These are phyloP conservation scores for Stegastes partitus DNA, from an alignment of 2,113 vertebrate genomes.

Conservation along the genomic window DNA sequence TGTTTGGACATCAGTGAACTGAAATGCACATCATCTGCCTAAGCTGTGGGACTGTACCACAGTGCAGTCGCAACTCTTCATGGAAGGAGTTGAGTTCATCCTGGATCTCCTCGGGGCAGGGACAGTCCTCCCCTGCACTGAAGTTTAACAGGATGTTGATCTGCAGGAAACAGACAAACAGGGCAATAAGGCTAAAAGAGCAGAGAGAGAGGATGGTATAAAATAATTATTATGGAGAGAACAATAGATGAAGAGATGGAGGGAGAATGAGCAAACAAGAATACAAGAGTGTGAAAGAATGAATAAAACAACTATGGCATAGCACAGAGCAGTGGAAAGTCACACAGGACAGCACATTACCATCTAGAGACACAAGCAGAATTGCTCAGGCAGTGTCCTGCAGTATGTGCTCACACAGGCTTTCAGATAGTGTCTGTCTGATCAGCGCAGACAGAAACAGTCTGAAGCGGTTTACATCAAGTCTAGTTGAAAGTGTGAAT, in stretches of 20 bases:
- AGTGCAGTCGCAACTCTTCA: slow-evolving; percentile 94
- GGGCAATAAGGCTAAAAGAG: background rate
- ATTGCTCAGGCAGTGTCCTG: slow-evolving; percentile 17
- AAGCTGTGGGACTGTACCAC: slow-evolving; percentile 84
- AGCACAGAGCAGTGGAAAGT: slow-evolving; percentile 1
- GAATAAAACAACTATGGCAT: background rate
- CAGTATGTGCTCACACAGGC: slow-evolving; percentile 3
- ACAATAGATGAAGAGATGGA: background rate
- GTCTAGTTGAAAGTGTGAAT: background rate
- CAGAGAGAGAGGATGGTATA: background rate
- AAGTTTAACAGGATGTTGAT: slow-evolving; percentile 99
- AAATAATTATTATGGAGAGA: background rate
- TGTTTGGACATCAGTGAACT: background rate
- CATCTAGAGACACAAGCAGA: slow-evolving; percentile 34
- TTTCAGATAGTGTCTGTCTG: slow-evolving; percentile 13
- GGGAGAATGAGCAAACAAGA: background rate
- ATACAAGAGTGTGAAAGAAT: background rate
- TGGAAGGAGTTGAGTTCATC: slow-evolving; percentile 93
- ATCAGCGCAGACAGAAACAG: slow-evolving; percentile 20
- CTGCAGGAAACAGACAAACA: slow-evolving; percentile 75
- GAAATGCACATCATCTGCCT: background rate
- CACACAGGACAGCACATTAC: slow-evolving; percentile 13
- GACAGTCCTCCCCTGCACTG: slow-evolving; percentile 94
- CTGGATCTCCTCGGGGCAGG: slow-evolving; percentile 94
- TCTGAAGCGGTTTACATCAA: slow-evolving; percentile 13